Base-by-base conservation (phyloP, 2,113 vertebrate genomes). In the Eulacestoma nigropectus region DNA sequence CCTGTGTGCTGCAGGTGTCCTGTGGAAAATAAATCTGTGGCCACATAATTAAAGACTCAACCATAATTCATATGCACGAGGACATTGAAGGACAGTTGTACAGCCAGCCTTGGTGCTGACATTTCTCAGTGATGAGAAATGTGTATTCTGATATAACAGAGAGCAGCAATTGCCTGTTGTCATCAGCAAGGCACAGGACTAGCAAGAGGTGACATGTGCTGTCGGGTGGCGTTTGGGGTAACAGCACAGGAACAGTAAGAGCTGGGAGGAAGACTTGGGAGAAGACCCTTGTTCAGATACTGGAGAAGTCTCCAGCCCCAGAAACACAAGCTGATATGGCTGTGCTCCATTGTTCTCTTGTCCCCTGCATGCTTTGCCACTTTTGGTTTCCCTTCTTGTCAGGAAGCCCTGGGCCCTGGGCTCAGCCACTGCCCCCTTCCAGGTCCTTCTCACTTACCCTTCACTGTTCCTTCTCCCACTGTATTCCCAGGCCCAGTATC, bases 41-140 rank as follows among this genome's bases (percentile, higher is more conserved):
- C 52, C 89, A 29, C 59, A 21, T 96, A 94, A 96, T 95, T 95
- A 94, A 95, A 95, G 93, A 81, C 65, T 93, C 29, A 5, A 30
- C 63, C 0, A 0, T 89, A 93, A 93, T 84, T 91, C 70, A 79
- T 89, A 93, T 82, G 65, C 74, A 75, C 12, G 27, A 94, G 89
- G 89, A 95, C 86, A 6, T 12, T 84, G 93, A 95, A 95, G 86
- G 95, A 91, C 76, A 74, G 52, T 25, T 84, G 64, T 62, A 47
- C 47, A 74, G 79, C 25, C 90, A 60, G 55, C 59, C 80, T 80
- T 78, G 68, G 30, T 86, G 64, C 72, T 95, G 90, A 42, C 83
- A 67, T 80, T 88, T 90, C 72, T 65, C 70, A 27, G 42, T 30
- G 53, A 57, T 86, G 85, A 83, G 59, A 91, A 85, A 95, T 49